Evolutionary conservation across 1,140 invertebrate species (phyloP).

Genomic region (Ylistrum balloti): DNA sequence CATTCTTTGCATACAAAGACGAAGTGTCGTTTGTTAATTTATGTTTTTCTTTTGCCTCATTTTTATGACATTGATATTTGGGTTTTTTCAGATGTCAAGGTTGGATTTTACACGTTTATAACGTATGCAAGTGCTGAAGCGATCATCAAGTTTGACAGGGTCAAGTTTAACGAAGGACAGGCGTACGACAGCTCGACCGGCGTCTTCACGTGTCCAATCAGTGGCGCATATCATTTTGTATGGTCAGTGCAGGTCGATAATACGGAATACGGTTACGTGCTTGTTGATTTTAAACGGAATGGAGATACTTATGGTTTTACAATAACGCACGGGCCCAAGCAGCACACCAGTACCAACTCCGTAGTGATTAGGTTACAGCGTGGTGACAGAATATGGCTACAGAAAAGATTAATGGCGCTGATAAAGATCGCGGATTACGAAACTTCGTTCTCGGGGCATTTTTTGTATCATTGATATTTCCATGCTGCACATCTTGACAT

Average conservation of each 20-base stretch:
- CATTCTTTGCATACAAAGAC: no score
- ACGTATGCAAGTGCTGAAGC: background rate
- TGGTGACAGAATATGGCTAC: background rate
- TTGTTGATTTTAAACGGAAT: background rate
- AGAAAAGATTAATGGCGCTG: background rate
- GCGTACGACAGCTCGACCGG: constrained; percentile 44
- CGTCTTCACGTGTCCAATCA: constrained; percentile 40
- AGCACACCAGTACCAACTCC: background rate
- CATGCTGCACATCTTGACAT: no score
- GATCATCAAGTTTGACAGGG: constrained; percentile 42
- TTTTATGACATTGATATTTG: no score
- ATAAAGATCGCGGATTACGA: background rate
- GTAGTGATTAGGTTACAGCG: background rate
- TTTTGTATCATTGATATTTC: background rate
- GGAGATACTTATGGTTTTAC: background rate
- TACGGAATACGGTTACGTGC: background rate
- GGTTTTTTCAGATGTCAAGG: background rate
- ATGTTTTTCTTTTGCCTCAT: no score
- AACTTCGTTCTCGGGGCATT: background rate
- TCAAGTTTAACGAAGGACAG: constrained; percentile 45
- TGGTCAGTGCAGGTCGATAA: background rate
- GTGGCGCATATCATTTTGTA: constrained; percentile 34
- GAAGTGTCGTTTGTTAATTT: no score
- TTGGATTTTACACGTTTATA: background rate
- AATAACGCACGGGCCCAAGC: background rate